Conservation (phyloP, 2,888 invertebrate genomes). For the Strigamia transsilvanica region DNA sequence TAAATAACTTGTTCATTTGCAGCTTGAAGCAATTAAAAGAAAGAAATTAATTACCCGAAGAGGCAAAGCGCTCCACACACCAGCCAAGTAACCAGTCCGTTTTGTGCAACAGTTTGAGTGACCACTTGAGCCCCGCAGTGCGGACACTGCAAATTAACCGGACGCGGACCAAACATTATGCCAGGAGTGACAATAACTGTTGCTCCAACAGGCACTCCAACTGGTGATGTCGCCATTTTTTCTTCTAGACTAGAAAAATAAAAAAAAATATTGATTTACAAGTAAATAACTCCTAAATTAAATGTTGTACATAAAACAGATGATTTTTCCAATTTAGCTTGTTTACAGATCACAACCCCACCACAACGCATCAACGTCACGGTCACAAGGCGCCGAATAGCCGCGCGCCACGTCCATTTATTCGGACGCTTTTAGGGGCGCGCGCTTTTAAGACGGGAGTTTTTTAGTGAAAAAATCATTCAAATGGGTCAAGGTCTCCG, state of each 20-base stretch:
- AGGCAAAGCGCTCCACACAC: not conserved
- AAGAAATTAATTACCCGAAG: not conserved
- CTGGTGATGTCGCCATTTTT: constrained; percentile 4
- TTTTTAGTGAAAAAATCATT: not conserved
- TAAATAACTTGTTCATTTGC: not conserved
- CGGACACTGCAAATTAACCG: not conserved
- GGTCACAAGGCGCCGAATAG: no score
- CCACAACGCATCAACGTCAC: no score
- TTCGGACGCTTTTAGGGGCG: not conserved
- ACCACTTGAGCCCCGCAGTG: constrained; percentile 3
- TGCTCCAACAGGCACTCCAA: no score
- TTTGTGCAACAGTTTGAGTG: not conserved
- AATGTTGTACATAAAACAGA: no score
- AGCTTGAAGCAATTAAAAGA: not conserved
- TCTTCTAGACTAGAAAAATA: not conserved
- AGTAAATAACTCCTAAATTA: no score
- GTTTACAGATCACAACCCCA: no score
- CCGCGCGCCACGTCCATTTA: not conserved
- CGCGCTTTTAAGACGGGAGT: not conserved
- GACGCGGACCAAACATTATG: not conserved
- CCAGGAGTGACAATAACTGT: not conserved
- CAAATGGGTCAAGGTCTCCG: not conserved
- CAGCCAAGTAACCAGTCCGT: constrained; percentile 7
- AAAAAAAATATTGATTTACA: not conserved
- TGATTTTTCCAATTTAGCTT: no score